Percentiles rank a stretch among this genome's conserved stretches.
phyloP scores from a whole-genome alignment of 2,113 vertebrate genomes.

The Acrocephalus kingi region DNA sequence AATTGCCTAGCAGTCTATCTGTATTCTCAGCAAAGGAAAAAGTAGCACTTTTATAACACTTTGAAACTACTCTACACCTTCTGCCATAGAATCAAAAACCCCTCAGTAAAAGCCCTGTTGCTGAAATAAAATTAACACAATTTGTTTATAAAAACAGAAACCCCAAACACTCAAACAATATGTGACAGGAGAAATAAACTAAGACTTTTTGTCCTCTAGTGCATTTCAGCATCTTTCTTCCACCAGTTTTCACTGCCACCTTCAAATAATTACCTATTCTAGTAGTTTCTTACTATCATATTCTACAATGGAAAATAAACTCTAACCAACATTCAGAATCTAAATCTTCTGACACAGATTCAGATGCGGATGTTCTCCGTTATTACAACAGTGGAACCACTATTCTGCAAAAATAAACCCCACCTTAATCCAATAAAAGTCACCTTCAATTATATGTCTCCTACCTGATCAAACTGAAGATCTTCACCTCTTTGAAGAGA shows the following conservation, averaged over 20 bases:
- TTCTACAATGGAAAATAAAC: background rate
- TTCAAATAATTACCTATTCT: background rate
- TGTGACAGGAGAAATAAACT: background rate
- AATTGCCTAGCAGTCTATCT: background rate
- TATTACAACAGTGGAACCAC: background rate
- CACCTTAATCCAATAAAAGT: background rate
- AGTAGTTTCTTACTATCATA: background rate
- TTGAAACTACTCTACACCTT: background rate
- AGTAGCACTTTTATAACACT: background rate
- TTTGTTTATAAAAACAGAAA: background rate
- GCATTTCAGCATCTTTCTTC: background rate
- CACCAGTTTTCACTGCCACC: background rate
- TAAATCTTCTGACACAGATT: background rate
- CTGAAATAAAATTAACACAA: background rate
- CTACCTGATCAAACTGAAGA: conserved; percentile 99
- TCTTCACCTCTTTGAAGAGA: conserved; percentile 99
- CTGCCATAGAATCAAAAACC: background rate
- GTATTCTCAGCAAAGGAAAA: background rate
- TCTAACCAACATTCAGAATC: background rate
- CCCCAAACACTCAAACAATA: background rate
- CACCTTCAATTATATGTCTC: background rate
- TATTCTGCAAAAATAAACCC: background rate
- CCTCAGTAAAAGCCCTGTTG: background rate
- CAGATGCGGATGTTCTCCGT: background rate
- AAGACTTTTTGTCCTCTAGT: background rate